Conservation (phyloP, 30 jellyfish, hydroid and myxozoan genomes). For the Mastigias papua region DNA sequence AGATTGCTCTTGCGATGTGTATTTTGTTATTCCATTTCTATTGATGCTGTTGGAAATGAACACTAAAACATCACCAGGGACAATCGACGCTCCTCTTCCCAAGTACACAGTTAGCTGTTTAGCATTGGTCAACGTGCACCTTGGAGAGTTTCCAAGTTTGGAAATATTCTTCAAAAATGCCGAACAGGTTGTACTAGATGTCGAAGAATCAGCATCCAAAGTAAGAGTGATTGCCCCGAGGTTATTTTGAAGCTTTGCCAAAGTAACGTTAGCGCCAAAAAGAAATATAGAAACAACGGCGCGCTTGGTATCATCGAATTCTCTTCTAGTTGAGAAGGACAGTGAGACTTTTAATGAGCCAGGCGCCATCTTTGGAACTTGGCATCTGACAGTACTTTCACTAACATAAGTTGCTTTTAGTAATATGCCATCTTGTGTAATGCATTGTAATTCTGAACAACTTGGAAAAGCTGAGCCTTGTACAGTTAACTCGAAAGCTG, state of each 20-base stretch:
- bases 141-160: conserved; percentile 23
- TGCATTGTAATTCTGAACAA: conserved; percentile 28
- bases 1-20: conserved; percentile 8
- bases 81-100: conserved; percentile 24
- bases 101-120: conserved; percentile 7
- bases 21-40: conserved; percentile 45
- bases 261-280: conserved; percentile 17
- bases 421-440: conserved; percentile 23
- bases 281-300: conserved; percentile 15
- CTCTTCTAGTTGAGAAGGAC: conserved; percentile 40
- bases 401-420: conserved; percentile 42
- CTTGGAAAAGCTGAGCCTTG: conserved; percentile 38
- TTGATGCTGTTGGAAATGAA: conserved; percentile 3
- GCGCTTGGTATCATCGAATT: not conserved
- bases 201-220: conserved; percentile 1
- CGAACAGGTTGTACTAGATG: conserved; percentile 13
- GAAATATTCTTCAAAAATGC: conserved; percentile 5
- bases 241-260: conserved; percentile 16
- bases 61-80: conserved; percentile 13
- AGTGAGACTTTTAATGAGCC: not conserved
- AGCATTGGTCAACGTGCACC: conserved; percentile 13
- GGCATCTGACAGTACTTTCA: conserved; percentile 38
- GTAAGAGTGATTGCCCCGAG: conserved; percentile 6
- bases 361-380: conserved; percentile 24
- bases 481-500: conserved; percentile 14